Base-by-base conservation (phyloP, 1,140 invertebrate species). In the Ceratina japonica region DNA sequence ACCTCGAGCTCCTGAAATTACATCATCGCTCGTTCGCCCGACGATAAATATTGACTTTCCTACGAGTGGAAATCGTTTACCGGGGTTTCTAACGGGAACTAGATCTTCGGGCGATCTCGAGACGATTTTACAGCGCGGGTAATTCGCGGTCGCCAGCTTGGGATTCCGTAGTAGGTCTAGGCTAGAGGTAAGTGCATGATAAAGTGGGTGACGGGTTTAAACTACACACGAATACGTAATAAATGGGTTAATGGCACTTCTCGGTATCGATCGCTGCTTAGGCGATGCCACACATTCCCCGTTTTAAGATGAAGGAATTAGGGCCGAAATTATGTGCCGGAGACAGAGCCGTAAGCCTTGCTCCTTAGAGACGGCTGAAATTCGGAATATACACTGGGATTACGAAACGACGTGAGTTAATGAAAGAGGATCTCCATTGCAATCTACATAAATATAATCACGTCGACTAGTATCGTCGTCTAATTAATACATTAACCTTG, bases 211-310 rank as follows among this genome's bases (percentile, higher is more conserved):
- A 75, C 52, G 37, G 54, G n/a, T 76, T 51, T 20, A 27, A 44
- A 49, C 74, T 76, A 76, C 56, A 70, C 54, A 58, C 51, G 65
- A 69, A 76, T 69, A 59, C 37, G 64, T 69, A 69, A 75, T 75
- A 75, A 69, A 58, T 58, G 22, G 74, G 74, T 75, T 68, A 68
- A 75, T 49, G 65, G 54, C 18, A 31, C 74, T 68, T 44, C 18
- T 16, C 15, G 18, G 37, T 56, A 75, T 75, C 24, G 64, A 68
- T 69, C 64, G 52, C n/a, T 51, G 2, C 13, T 18, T 20, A 49
- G 18, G 31, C 18, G n/a, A 27, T 37, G 54, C 44, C 31, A 49
- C 54, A 22, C 51, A 37, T 8, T 49, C 59, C 31, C 64, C 58
- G 15, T 49, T 59, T 75, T n/a, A 56, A 51, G 20, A 7, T 16